Evolutionary conservation across 2,113 vertebrate species (phyloP), one percentile per base, ranked within the genome.

Genomic region (Carettochelys insculpta): DNA sequence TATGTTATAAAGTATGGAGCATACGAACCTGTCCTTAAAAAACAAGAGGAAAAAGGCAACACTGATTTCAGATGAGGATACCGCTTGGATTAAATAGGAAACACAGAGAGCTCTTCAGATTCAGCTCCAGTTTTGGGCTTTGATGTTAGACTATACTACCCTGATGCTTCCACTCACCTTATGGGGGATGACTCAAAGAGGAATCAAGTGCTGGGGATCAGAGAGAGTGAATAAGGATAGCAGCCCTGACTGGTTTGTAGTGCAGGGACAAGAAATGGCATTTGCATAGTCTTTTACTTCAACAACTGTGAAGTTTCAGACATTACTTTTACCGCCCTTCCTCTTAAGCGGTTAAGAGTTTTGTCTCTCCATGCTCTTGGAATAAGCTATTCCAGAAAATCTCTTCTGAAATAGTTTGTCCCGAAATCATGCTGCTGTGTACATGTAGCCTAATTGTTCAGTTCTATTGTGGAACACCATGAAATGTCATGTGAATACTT

Each of bases 401-500:
- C n/a, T n/a, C n/a, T n/a, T n/a, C n/a, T n/a, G n/a, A n/a, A n/a
- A n/a, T n/a, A n/a, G n/a, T n/a, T n/a, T n/a, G n/a, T n/a, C n/a
- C n/a, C n/a, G n/a, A n/a, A n/a, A n/a, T n/a, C n/a, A n/a, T n/a
- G n/a, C n/a, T n/a, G n/a, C n/a, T n/a, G n/a, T n/a, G n/a, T n/a
- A n/a, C n/a, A n/a, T n/a, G n/a, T n/a, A n/a, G n/a, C n/a, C n/a
- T 93, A 92, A 90, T 92, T 94, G 43, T 11, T 92, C 29, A 34
- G 45, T 86, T 97, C 92, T 95, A 92, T 92, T 85, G 89, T 86
- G 65, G 81, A 93, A 82, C 19, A 94, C 79, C 85, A 95, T 93
- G 92, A 92, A 61, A 81, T 31, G 92, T 92, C 88, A 90, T 81
- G 71, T 38, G 89, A 90, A 92, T 92, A 90, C 93, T 14, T 73